Conservation (phyloP, 2,888 invertebrate species). For the Harpagoxenus sublaevis region DNA sequence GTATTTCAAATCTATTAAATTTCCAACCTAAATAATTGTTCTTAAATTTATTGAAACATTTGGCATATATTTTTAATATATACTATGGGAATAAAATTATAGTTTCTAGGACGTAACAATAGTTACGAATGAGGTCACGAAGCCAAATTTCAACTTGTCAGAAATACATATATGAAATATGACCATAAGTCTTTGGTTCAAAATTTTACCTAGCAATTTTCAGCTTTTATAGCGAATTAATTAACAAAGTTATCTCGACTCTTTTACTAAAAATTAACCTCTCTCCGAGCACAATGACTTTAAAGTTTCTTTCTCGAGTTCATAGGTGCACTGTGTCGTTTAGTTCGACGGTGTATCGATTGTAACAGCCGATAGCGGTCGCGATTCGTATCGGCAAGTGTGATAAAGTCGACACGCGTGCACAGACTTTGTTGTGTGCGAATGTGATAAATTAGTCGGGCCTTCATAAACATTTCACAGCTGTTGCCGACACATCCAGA, state of each 20-base stretch:
- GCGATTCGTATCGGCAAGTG: conserved; percentile 61
- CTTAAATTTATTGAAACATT: not conserved
- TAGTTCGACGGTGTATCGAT: conserved; percentile 68
- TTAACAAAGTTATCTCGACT: conserved; percentile 23
- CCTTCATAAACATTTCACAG: conserved; percentile 86
- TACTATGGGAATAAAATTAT: not conserved
- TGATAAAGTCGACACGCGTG: conserved; percentile 73
- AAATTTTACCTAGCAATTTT: conserved; percentile 20
- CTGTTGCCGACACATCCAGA: conserved; percentile 83
- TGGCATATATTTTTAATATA: not conserved
- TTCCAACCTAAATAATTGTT: not conserved
- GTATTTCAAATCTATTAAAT: not conserved
- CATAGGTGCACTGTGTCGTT: conserved; percentile 51
- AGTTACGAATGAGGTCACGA: not conserved
- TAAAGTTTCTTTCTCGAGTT: conserved; percentile 59
- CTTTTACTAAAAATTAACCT: conserved; percentile 13
- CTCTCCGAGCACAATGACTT: not conserved
- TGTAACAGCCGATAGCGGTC: conserved; percentile 48
- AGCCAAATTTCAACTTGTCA: conserved; percentile 20
- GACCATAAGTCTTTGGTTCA: conserved; percentile 18
- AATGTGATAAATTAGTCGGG: conserved; percentile 84
- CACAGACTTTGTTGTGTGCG: conserved; percentile 58
- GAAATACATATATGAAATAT: conserved; percentile 16
- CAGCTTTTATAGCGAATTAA: conserved; percentile 3
- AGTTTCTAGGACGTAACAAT: not conserved